Evolutionary conservation across 35 echinoderm and acorn worm species (phyloP).

Genomic region (Heliocidaris tuberculata): DNA sequence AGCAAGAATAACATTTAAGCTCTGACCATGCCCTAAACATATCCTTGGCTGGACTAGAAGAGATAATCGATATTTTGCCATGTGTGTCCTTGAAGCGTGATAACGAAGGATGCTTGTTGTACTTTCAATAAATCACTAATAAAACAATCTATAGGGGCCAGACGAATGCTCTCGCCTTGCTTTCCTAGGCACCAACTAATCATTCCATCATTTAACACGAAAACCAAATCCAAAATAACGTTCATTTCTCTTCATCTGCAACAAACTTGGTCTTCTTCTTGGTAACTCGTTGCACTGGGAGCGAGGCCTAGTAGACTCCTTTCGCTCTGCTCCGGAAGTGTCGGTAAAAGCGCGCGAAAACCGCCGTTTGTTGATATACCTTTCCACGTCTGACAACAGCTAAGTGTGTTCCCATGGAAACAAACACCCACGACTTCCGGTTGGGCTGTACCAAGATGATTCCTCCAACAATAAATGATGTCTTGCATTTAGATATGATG

Average conservation of each 20-base stretch:
- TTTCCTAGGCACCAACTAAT: not conserved
- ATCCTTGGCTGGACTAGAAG: not conserved
- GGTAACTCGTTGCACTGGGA: not conserved
- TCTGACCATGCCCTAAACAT: not conserved
- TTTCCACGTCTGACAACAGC: conserved; percentile 5
- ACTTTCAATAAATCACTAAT: conserved; percentile 13
- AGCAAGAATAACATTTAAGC: no score
- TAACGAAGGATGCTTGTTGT: not conserved
- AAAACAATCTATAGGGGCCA: not conserved
- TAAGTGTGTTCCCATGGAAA: conserved; percentile 31
- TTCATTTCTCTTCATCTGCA: not conserved
- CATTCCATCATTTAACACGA: not conserved
- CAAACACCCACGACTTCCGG: conserved; percentile 30
- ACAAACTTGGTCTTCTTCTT: not conserved
- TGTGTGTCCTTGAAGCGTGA: not conserved
- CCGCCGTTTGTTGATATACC: conserved; percentile 29
- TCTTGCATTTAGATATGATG: conserved; percentile 6
- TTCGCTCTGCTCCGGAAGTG: conserved; percentile 4
- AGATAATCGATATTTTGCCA: not conserved
- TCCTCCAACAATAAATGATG: conserved; percentile 5
- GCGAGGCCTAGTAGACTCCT: not conserved
- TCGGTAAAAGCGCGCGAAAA: conserved; percentile 36
- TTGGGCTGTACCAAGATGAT: not conserved
- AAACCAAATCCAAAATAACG: not conserved
- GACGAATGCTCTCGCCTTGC: not conserved